Base-by-base conservation (phyloP, 2,113 vertebrate genomes). In the Salvator merianae region DNA sequence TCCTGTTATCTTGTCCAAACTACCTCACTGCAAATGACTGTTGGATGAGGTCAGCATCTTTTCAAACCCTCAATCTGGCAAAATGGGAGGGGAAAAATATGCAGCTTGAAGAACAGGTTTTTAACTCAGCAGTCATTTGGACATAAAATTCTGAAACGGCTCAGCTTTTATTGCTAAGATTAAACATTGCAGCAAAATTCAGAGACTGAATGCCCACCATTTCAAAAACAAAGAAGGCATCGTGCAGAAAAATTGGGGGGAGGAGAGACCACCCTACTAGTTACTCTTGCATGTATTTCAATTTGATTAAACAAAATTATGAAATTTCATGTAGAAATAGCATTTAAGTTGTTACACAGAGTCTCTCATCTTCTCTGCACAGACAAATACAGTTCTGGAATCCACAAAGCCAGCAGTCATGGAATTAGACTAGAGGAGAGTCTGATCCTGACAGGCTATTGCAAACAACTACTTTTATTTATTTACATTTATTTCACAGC, bases 101-200 rank as follows among this genome's bases (percentile, higher is more conserved):
- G 82, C 85, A 85, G 91, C 91, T 92, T 76, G 91, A 93, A 89
- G 89, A 91, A 90, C 91, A 88, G 89, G 93, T 93, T 92, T 92
- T 87, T 87, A 91, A 91, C 50, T 89, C 87, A 75, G 84, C 87
- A 88, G 86, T 89, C 86, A 88, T 1, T 14, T 32, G 87, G 86
- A 93, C 88, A 79, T 77, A 88, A 88, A 91, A 76, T 32, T 38
- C 8, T n/a, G 47, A 32, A 68, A 76, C 28, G 32, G 10, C 12
- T 70, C 79, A 53, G 43, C 18, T 81, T n/a, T 28, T 26, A 68
- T 65, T n/a, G 36, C 36, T 74, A 74, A 32, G 5, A n/a, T n/a
- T 34, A 26, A 71, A 50, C 24, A 14, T 8, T 70, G 79, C 66
- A 62, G 40, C 63, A 77, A n/a, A 22, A 68, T 68, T 40, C 34